These are phyloP conservation scores for Syngnathus rostellatus DNA, from an alignment of 2,797 vertebrate species.

Conservation along the genomic window DNA sequence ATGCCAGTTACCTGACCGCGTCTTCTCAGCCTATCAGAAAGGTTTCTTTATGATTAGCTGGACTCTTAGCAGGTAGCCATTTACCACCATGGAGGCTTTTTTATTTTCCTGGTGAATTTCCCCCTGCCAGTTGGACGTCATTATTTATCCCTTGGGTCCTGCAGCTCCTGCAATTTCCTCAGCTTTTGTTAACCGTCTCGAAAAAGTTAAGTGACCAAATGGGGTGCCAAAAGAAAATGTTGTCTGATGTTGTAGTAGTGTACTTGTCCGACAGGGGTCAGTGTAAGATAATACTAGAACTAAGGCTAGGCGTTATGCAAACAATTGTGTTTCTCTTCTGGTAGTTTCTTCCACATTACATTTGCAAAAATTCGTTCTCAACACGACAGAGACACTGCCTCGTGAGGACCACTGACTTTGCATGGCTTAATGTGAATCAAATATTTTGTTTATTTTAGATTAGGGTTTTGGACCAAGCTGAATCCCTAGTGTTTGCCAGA, in stretches of 20 bases:
- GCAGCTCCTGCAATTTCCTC: background rate
- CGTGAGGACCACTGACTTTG: background rate
- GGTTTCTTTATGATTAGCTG: no score
- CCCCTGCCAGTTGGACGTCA: background rate
- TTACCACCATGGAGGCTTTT: no score
- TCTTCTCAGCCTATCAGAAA: background rate
- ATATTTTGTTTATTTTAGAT: background rate
- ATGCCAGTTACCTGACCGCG: background rate
- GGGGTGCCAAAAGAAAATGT: background rate
- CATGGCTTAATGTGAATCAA: background rate
- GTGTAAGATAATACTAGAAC: conserved; percentile 27
- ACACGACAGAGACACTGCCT: background rate
- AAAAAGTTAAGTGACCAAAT: background rate
- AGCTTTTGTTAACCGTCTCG: background rate
- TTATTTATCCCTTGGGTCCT: background rate
- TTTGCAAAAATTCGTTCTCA: background rate
- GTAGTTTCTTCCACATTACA: background rate
- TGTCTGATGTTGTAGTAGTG: conserved; percentile 27
- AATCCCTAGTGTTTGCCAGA: conserved; percentile 22
- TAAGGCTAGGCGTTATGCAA: background rate
- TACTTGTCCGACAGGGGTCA: conserved; percentile 39
- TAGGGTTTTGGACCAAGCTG: background rate
- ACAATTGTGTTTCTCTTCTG: no score
- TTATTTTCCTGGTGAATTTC: background rate
- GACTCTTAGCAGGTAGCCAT: background rate